Percentiles rank a stretch among this genome's conserved stretches.
Evolutionary conservation across 2,797 vertebrate species (phyloP).

Genomic region (Rhinophrynus dorsalis): DNA sequence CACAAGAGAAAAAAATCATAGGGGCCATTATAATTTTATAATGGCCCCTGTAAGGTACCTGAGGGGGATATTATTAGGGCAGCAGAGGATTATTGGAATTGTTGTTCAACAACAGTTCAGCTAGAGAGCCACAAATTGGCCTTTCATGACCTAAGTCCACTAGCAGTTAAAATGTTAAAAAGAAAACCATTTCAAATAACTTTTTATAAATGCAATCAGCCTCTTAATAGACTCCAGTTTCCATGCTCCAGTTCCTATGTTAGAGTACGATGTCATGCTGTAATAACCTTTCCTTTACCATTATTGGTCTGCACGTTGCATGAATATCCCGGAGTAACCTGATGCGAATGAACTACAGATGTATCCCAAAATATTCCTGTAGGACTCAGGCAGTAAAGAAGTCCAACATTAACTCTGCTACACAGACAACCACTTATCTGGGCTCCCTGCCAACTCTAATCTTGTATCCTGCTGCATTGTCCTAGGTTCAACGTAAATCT

Average conservation of each 20-base stretch:
- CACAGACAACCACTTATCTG: slow-evolving; percentile 41
- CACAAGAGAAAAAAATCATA: too few species aligned
- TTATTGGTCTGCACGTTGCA: slow-evolving; percentile 4
- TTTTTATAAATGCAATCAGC: background rate
- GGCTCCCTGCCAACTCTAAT: slow-evolving; percentile 38
- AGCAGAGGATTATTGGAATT: too few species aligned
- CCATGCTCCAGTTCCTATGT: background rate
- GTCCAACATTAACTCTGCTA: slow-evolving; percentile 31
- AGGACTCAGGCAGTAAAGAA: slow-evolving; percentile 37
- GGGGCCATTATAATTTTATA: too few species aligned
- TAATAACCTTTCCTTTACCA: background rate
- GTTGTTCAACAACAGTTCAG: too few species aligned
- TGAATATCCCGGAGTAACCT: slow-evolving; percentile 42
- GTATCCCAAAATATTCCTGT: slow-evolving; percentile 41
- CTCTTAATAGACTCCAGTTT: background rate
- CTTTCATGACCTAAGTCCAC: too few species aligned
- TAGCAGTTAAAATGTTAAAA: background rate
- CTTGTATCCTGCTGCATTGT: slow-evolving; percentile 40
- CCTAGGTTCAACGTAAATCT: slow-evolving; percentile 40
- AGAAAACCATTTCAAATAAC: background rate
- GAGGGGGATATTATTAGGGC: too few species aligned
- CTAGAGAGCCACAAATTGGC: too few species aligned
- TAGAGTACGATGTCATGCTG: too few species aligned
- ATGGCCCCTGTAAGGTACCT: too few species aligned
- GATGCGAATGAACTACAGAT: slow-evolving; percentile 41